Base-by-base conservation (phyloP, 2,888 invertebrate species). In the Nomada hirtipes region DNA sequence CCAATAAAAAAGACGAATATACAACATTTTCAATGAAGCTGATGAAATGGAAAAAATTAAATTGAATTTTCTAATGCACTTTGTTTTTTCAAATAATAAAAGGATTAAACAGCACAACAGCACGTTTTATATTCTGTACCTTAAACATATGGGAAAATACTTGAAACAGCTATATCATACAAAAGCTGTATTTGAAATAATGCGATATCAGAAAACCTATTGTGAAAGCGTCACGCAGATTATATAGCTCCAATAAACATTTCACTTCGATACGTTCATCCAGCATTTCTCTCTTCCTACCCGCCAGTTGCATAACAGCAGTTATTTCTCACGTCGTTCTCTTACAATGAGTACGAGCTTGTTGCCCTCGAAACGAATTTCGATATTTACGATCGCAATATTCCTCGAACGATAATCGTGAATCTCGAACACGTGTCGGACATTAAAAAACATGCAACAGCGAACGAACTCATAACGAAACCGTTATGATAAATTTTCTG, bases 271-370 rank as follows among this genome's bases (percentile, higher is more conserved):
- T 15, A 11, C 9, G 9, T 10, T 64, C 20, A 47, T n/a, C 26
- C 18, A n/a, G 18, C 18, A 2, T 50, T 65, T 26, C 47, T 47
- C 15, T 26, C 23, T 20, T 2, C 13, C 26, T 7, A 1, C 7
- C 23, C 11, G 47, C 47, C 1, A 4, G 15, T n/a, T 11, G 47
- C 15, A 47, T 10, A 26, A n/a, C 52, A 36, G 10, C 13, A 47
- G 29, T 59, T 52, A 77, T 74, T 74, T 53, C 42, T 60, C 52
- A 65, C 44, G 42, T n/a, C n/a, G 9, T 55, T 29, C 42, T 4
- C 10, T n/a, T 11, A 0, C 57, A 44, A 29, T 4, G 50, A 52
- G 57, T n/a, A 57, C 64, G 57, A 57, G 20, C 11, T 63, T 36
- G 50, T 44, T 26, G 47, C 2, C 36, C 36, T 10, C 60, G 61